Evolutionary conservation across 1,140 invertebrate genomes (phyloP).

Genomic region (Episyrphus balteatus): DNA sequence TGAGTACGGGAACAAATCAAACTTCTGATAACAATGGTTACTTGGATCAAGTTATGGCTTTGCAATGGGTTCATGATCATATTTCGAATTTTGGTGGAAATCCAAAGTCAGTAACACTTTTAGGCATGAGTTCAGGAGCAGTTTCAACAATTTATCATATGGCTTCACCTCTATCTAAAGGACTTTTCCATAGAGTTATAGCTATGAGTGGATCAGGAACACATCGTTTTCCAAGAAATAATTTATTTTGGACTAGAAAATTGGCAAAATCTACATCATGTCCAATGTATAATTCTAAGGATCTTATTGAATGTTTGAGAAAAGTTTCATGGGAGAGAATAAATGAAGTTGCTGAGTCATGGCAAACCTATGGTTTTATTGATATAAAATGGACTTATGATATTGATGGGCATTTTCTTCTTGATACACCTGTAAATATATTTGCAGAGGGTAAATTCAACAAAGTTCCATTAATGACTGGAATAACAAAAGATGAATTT

Average conservation of each 20-base stretch:
- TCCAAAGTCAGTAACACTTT: slow-evolving; percentile 45
- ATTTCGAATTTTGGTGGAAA: slow-evolving; percentile 55
- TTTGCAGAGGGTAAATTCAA: slow-evolving; percentile 42
- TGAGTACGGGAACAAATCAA: slow-evolving; percentile 42
- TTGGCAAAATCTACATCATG: slow-evolving; percentile 29
- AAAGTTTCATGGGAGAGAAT: slow-evolving; percentile 49
- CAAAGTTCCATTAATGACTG: slow-evolving; percentile 49
- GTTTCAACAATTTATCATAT: slow-evolving; percentile 46
- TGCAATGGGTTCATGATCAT: slow-evolving; percentile 52
- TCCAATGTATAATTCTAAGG: neutral
- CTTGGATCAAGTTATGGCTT: slow-evolving; percentile 49
- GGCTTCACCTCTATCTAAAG: slow-evolving; percentile 43
- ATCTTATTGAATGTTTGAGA: slow-evolving; percentile 18
- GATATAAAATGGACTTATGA: neutral
- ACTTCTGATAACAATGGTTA: slow-evolving; percentile 52
- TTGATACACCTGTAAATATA: slow-evolving; percentile 40
- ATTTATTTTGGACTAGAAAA: slow-evolving; percentile 25
- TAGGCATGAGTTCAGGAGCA: slow-evolving; percentile 50
- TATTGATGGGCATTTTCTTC: slow-evolving; percentile 39
- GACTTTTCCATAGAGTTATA: slow-evolving; percentile 44
- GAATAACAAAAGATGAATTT: too few relatives aligned
- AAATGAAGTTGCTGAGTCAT: slow-evolving; percentile 6
- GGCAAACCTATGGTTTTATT: neutral
- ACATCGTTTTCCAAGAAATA: slow-evolving; percentile 32
- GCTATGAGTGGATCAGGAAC: slow-evolving; percentile 39